These are phyloP conservation scores for Protonibea diacanthus DNA, from an alignment of 2,797 vertebrate species.

Conservation along the genomic window DNA sequence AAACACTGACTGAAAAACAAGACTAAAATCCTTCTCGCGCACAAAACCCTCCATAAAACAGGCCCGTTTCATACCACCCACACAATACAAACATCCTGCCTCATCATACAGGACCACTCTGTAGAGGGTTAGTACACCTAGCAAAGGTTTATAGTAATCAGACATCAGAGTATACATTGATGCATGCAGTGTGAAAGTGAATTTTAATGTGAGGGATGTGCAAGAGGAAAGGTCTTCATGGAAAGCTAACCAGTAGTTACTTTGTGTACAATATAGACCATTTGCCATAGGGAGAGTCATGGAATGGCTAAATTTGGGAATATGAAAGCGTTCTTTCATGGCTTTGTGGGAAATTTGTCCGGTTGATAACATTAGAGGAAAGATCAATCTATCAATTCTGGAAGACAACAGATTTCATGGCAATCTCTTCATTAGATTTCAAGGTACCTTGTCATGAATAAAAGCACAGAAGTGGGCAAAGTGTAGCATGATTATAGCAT, in stretches of 20 bases:
- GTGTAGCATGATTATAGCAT: too few species aligned
- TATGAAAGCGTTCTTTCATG: too few species aligned
- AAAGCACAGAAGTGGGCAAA: too few species aligned
- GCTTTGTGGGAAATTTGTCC: too few species aligned
- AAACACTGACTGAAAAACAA: neutral
- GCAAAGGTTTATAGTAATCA: neutral
- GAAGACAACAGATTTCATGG: too few species aligned
- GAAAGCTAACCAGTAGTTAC: neutral
- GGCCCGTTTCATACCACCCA: too few species aligned
- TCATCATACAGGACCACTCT: neutral
- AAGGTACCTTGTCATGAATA: too few species aligned
- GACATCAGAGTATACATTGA: neutral
- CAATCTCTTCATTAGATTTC: too few species aligned
- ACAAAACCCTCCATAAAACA: too few species aligned
- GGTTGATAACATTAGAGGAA: too few species aligned
- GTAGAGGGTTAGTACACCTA: neutral
- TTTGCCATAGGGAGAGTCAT: neutral
- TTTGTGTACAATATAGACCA: neutral
- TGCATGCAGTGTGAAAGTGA: neutral
- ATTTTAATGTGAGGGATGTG: too few species aligned
- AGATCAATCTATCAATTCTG: too few species aligned
- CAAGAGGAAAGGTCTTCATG: neutral
- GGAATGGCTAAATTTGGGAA: neutral
- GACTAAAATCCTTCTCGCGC: neutral
- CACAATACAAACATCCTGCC: neutral